Conservation (phyloP, 1,140 invertebrate species). For the Pinna nobilis region DNA sequence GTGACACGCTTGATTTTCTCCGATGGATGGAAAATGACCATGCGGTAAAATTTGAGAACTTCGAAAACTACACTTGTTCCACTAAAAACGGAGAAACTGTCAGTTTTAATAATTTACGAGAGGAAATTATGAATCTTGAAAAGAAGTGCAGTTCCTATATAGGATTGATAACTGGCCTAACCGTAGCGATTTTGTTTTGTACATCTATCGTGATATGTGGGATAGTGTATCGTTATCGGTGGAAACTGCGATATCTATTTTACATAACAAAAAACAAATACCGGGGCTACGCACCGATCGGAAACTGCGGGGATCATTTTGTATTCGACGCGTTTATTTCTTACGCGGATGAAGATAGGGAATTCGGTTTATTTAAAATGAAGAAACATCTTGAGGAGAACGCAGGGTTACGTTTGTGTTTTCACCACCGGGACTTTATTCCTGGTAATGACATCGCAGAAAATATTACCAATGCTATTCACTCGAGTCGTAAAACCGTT, state of each 20-base stretch:
- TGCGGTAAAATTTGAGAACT: background rate
- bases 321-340: conserved; percentile 58
- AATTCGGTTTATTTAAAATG: conserved; percentile 42
- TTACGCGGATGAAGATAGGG: conserved; percentile 47
- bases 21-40: background rate
- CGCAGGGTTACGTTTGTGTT: conserved; percentile 44
- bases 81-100: background rate
- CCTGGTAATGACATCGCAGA: conserved; percentile 76
- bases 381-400: conserved; percentile 36
- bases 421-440: conserved; percentile 58
- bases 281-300: background rate
- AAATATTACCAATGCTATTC: conserved; percentile 79
- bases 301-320: too few relatives aligned
- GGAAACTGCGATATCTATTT: background rate
- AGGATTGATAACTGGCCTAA: background rate
- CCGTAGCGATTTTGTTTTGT: background rate
- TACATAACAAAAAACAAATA: conserved; percentile 9
- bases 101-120: too few relatives aligned
- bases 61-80: background rate
- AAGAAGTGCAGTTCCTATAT: conserved; percentile 3
- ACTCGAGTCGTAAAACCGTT: conserved; percentile 79
- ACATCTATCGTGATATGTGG: background rate
- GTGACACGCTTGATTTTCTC: background rate
- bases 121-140: background rate
- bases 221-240: conserved; percentile 2